phyloP scores from a whole-genome alignment of 2,113 vertebrate species.

The Carassius auratus region DNA sequence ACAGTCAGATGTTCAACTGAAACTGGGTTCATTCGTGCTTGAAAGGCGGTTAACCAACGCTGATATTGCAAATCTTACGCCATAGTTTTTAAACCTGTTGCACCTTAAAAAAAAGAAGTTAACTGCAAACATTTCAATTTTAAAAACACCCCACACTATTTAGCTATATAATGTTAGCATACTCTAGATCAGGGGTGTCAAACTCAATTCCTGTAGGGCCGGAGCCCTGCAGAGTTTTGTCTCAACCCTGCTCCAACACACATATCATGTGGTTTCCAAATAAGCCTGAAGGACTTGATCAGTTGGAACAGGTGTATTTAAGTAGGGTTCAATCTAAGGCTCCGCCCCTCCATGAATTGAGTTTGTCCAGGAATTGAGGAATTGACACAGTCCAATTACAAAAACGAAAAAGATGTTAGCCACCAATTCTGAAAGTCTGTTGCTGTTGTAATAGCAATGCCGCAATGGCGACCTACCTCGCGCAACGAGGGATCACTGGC shows the following conservation, averaged over 20 bases:
- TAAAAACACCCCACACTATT: neutral
- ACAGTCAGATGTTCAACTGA: slow-evolving; percentile 41
- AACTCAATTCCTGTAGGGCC: too few species aligned
- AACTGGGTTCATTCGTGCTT: neutral
- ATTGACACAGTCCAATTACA: neutral
- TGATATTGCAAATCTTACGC: neutral
- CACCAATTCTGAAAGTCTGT: neutral
- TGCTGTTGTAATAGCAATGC: slow-evolving; percentile 48
- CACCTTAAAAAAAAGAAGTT: too few species aligned
- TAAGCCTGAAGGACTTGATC: too few species aligned
- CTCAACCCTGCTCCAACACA: too few species aligned
- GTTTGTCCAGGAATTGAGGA: too few species aligned
- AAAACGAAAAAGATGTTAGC: neutral
- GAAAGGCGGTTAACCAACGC: neutral
- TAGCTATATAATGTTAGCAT: neutral
- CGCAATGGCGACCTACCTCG: slow-evolving; percentile 81
- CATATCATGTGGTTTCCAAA: too few species aligned
- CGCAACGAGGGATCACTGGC: slow-evolving; percentile 85
- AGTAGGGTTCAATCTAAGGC: too few species aligned
- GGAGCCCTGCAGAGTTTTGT: too few species aligned
- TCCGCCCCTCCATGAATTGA: too few species aligned
- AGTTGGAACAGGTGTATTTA: too few species aligned
- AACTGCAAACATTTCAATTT: neutral
- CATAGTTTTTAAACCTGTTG: neutral
- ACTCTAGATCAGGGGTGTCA: too few species aligned